Evolutionary conservation across 1,140 invertebrate genomes (phyloP), one percentile per base, ranked within the genome.

Genomic region (Harpegnathos saltator): DNA sequence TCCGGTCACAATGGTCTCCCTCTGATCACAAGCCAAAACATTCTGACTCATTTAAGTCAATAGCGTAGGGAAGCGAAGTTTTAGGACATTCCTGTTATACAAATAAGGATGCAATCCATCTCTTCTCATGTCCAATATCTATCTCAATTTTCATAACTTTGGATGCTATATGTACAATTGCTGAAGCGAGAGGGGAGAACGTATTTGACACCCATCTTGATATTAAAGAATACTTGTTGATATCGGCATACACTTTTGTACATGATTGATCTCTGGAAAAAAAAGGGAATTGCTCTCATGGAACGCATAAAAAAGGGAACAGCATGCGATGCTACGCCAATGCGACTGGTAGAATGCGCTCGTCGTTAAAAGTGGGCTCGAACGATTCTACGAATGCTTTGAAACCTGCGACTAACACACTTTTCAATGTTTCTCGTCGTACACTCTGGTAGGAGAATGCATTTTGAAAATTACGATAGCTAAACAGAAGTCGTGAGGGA

Each of bases 1-100:
- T 87, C 38, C 87, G 86, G 84, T n/a, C 86, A 87, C 82, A 75
- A 87, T 74, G 50, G 59, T 86, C 75, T 83, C 81, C 15, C 52
- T 61, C 81, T 54, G 86, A 87, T 87, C 78, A 68, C 62, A 63
- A 87, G 81, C 56, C 85, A 26, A 87, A 77, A 80, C 62, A 59
- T 52, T 12, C 17, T 24, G 22, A 73, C 68, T 61, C 56, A 48
- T 61, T 69, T 19, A 17, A 65, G 86, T 71, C 86, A 71, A 48
- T 38, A n/a, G 44, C 44, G 85, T 69, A 56, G 69, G 44, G 56
- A 62, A 61, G 33, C 11, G 33, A 9, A 44, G 38, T 44, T 44
- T 4, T 9, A 44, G 38, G 38, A 44, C 4, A 44, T 44, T n/a
- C 38, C 38, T 44, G 38, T 44, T 5, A 9, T 44, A 3, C 38